Percentiles rank a stretch among this genome's conserved stretches.
phyloP scores from a whole-genome alignment of 2,797 vertebrate genomes.

The Trematomus bernacchii region DNA sequence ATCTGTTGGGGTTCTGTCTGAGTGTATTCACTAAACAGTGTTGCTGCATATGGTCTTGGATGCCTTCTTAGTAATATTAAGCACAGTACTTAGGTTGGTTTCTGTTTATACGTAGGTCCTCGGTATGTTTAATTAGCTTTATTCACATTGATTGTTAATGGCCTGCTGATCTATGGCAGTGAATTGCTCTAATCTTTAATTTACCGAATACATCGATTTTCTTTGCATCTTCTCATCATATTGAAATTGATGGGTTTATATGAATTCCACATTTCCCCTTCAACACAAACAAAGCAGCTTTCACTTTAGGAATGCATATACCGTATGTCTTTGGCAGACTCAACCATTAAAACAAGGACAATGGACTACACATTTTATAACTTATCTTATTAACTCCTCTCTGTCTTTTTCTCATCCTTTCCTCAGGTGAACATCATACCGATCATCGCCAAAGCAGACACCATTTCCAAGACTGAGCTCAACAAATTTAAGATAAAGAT shows the following conservation, averaged over 20 bases:
- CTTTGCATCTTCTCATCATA: slow-evolving; percentile 11
- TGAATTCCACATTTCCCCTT: background rate
- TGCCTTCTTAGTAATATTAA: slow-evolving; percentile 17
- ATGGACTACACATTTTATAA: background rate
- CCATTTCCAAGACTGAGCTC: slow-evolving; percentile 97
- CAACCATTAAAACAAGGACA: background rate
- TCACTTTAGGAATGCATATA: background rate
- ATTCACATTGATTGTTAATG: slow-evolving; percentile 32
- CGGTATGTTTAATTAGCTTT: slow-evolving; percentile 10
- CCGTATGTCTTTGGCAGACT: background rate
- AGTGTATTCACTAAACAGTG: slow-evolving; percentile 16
- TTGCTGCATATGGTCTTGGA: slow-evolving; percentile 14
- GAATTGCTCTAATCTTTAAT: slow-evolving; percentile 23
- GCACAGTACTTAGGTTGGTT: background rate
- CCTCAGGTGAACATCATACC: slow-evolving; percentile 97
- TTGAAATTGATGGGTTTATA: slow-evolving; percentile 8
- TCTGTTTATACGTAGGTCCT: slow-evolving; percentile 23
- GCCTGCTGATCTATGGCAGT: background rate
- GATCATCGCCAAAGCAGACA: slow-evolving; percentile 98
- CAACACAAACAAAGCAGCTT: slow-evolving; percentile 5
- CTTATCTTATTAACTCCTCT: background rate
- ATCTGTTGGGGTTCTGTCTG: slow-evolving; percentile 39
- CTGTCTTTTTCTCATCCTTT: background rate
- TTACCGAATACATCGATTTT: slow-evolving; percentile 9
- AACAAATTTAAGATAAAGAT: slow-evolving; percentile 99